Evolutionary conservation across 2,888 invertebrate species (phyloP), one percentile per base, ranked within the genome.

Genomic region (Tiphia femorata): DNA sequence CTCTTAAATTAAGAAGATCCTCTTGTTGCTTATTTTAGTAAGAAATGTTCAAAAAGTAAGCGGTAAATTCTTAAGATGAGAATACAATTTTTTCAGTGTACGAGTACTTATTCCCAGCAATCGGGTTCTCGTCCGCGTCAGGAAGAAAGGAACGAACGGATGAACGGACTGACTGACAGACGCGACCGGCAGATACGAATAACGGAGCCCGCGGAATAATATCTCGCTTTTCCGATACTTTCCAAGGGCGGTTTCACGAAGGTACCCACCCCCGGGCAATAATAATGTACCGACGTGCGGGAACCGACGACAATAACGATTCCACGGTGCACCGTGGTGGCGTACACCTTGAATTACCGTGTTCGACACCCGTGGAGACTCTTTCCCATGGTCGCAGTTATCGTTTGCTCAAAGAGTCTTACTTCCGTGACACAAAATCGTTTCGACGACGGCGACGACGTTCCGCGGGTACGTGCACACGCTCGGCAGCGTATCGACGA

Each of bases 341-440:
- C 19, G 46, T 17, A 23, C 57, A 25, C 42, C 44, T 46, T 55
- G 54, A 63, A 63, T 63, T 58, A 63, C 49, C 40, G 21, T 57
- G 48, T 23, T 48, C 48, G 46, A 37, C 44, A 47, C 41, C 41
- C 29, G 38, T 19, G 41, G 41, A 46, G 35, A 17, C 6, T 49
- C 48, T 58, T 46, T 56, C 49, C 23, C 19, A n/a, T 17, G 44
- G 29, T 17, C 29, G 27, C 47, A 60, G 56, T 64, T 64, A 61
- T 59, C 67, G 64, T 59, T 64, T 59, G 61, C 61, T 42, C 56
- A 20, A 56, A 49, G 53, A 51, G 57, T 64, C 55, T 62, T 59
- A 61, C 57, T 55, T 53, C 51, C 38, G 41, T 43, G 54, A 57
- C 64, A 58, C 52, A 35, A 35, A 49, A 67, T 61, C 58, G 64